These are phyloP conservation scores for Melanchra persicariae DNA, from an alignment of 2,888 invertebrate genomes.

Conservation along the genomic window DNA sequence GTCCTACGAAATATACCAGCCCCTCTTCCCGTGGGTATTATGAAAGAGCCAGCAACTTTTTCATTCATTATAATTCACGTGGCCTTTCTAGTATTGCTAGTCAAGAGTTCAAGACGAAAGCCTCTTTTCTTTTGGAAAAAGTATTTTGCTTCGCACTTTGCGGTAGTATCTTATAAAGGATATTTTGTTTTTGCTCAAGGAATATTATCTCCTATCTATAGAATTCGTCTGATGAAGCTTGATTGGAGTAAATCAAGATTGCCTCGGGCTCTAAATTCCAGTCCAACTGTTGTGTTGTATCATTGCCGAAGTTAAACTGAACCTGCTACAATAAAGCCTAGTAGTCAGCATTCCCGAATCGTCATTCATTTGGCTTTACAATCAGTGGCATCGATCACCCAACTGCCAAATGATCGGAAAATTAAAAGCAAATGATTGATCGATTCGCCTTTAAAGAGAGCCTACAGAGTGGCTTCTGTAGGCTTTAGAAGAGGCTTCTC, in stretches of 20 bases:
- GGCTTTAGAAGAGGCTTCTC: too few relatives aligned
- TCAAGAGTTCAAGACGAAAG: not conserved
- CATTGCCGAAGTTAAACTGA: not conserved
- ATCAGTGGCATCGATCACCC: too few relatives aligned
- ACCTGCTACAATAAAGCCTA: not conserved
- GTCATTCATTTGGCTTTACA: conserved; percentile 1
- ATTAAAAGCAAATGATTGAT: too few relatives aligned
- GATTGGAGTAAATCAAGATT: not conserved
- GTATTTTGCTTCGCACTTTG: not conserved
- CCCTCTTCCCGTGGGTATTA: not conserved
- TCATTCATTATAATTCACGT: not conserved
- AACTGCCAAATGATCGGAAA: too few relatives aligned
- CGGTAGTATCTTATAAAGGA: not conserved
- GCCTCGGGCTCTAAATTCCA: not conserved
- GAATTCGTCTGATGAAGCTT: not conserved
- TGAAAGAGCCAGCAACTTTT: not conserved
- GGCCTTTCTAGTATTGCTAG: not conserved
- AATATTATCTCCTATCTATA: not conserved
- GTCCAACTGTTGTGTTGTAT: too few relatives aligned
- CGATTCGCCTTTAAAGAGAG: too few relatives aligned
- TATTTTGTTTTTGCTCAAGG: not conserved
- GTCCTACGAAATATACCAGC: not conserved
- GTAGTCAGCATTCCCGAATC: not conserved
- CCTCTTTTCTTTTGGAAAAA: not conserved
- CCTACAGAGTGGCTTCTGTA: too few relatives aligned